Percentiles rank a stretch among this genome's conserved stretches.
Conservation (phyloP, 2,797 vertebrate genomes). For the Myotis planiceps region DNA sequence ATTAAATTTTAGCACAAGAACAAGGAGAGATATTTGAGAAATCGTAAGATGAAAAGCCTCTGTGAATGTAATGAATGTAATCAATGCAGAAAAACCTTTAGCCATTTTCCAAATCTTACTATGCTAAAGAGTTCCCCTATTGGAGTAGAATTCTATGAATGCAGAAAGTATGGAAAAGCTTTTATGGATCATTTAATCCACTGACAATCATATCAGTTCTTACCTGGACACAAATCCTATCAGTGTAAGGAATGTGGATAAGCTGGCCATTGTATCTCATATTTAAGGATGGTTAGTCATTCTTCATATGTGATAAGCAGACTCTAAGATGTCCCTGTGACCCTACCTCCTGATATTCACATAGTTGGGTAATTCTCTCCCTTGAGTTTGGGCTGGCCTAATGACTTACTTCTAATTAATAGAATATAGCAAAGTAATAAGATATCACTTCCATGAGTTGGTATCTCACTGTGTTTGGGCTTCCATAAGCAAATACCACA, state of each 20-base stretch:
- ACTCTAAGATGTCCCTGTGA: neutral
- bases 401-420: neutral
- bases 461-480: neutral
- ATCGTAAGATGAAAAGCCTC: neutral
- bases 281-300: neutral
- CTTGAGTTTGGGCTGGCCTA: neutral
- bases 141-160: neutral
- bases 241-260: neutral
- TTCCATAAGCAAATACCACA: neutral
- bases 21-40: slow-evolving; percentile 1
- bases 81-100: neutral
- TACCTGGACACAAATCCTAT: neutral
- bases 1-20: slow-evolving; percentile 8
- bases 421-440: neutral
- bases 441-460: neutral
- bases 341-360: neutral
- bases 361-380: neutral
- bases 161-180: neutral
- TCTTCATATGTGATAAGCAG: neutral
- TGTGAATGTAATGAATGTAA: neutral
- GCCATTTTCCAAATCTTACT: neutral
- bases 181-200: neutral
- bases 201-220: neutral
- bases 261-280: neutral
- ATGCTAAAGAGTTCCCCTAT: neutral